phyloP scores from a whole-genome alignment of 2,113 vertebrate species.

The Hucho hucho region DNA sequence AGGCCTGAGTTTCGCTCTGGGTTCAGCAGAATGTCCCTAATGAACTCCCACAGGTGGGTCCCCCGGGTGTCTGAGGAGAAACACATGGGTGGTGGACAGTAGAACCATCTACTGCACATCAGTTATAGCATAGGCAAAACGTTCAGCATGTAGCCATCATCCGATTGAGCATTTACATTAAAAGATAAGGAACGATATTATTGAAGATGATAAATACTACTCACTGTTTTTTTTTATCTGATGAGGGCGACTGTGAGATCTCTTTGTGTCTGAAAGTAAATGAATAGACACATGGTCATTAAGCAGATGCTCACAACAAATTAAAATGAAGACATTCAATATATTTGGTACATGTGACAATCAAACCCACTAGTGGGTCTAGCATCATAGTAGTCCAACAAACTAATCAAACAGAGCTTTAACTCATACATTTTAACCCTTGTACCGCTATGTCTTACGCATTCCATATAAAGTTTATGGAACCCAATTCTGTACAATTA shows the following conservation, averaged over 20 bases:
- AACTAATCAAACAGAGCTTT: no score
- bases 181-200: background rate
- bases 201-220: conserved; percentile 50
- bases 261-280: conserved; percentile 78
- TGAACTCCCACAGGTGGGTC: conserved; percentile 97
- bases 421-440: background rate
- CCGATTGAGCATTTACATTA: background rate
- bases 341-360: no score
- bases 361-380: no score
- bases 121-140: background rate
- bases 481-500: background rate
- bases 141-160: no score
- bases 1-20: conserved; percentile 93
- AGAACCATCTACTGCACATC: background rate
- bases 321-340: no score
- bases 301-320: no score
- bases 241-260: conserved; percentile 73
- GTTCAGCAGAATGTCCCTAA: conserved; percentile 92
- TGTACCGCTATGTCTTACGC: background rate
- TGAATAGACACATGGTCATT: background rate
- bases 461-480: background rate
- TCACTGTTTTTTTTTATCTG: conserved; percentile 93
- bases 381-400: no score
- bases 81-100: background rate
- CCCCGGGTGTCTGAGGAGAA: conserved; percentile 82